These are phyloP conservation scores for Drosophila helvetica DNA, from an alignment of 2,888 invertebrate species.

Conservation along the genomic window DNA sequence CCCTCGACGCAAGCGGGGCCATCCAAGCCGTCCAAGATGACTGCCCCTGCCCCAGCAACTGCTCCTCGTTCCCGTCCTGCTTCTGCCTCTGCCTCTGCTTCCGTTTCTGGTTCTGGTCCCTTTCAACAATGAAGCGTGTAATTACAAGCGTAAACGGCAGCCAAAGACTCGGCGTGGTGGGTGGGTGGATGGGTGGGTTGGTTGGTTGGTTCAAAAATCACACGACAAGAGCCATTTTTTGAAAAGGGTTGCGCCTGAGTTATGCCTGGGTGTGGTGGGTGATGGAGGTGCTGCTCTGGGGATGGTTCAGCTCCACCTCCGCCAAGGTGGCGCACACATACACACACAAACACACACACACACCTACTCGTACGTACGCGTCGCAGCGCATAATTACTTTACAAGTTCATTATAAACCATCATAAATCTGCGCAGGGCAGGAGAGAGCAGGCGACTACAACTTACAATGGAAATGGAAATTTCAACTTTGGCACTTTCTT, in stretches of 20 bases:
- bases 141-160: conserved; percentile 82
- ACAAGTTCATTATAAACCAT: conserved; percentile 84
- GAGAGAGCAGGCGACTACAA: conserved; percentile 23
- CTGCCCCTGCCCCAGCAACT: conserved; percentile 7
- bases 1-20: conserved; percentile 26
- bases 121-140: conserved; percentile 84
- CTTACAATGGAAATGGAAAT: conserved; percentile 52
- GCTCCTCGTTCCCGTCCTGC: conserved; percentile 13
- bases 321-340: conserved; percentile 49
- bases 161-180: conserved; percentile 60
- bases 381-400: conserved; percentile 83
- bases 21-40: conserved; percentile 46
- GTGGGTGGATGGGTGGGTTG: conserved; percentile 25
- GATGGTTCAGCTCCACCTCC: conserved; percentile 7
- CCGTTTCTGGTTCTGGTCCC: conserved; percentile 24
- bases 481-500: conserved; percentile 71
- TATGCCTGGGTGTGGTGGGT: conserved; percentile 38
- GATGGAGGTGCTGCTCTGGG: conserved; percentile 1
- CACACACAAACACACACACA: conserved; percentile 26
- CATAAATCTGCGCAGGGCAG: conserved; percentile 81
- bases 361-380: conserved; percentile 52
- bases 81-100: conserved; percentile 19
- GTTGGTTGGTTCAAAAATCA: conserved; percentile 53
- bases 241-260: conserved; percentile 74
- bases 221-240: conserved; percentile 72